These are phyloP conservation scores for Hemibagrus guttatus DNA, from an alignment of 2,797 vertebrate species.

Conservation along the genomic window DNA sequence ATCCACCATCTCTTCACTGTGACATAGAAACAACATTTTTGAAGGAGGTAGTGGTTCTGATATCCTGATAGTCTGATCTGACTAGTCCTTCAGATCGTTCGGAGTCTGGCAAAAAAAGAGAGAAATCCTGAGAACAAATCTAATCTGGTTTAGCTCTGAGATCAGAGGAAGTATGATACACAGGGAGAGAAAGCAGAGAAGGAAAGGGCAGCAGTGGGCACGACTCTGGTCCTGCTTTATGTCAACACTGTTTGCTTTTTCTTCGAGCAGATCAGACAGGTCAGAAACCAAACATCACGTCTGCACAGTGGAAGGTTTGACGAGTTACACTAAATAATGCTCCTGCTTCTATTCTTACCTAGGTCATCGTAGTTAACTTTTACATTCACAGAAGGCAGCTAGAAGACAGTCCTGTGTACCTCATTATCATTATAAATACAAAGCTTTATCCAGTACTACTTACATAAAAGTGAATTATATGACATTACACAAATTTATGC, in stretches of 20 bases:
- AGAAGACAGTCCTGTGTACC: background rate
- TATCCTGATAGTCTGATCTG: conserved; percentile 11
- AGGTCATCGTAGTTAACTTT: background rate
- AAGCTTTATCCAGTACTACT: background rate
- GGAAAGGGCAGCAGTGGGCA: conserved; percentile 13
- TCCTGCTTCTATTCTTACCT: background rate
- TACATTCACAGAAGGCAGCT: background rate
- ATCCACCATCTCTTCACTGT: background rate
- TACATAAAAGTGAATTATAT: background rate
- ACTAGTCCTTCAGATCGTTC: background rate
- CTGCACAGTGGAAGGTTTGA: background rate
- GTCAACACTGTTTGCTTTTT: conserved; percentile 19
- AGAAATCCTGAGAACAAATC: conserved; percentile 2
- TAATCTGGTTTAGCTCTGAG: conserved; percentile 17
- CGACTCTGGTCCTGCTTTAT: conserved; percentile 17
- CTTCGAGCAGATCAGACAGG: background rate
- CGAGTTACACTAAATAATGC: background rate
- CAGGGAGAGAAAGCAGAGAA: conserved; percentile 6
- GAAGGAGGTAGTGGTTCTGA: background rate
- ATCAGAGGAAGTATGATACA: background rate
- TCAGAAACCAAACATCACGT: conserved; percentile 25
- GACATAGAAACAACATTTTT: background rate
- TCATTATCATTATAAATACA: background rate
- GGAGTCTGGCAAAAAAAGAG: background rate
- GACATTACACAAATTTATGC: no score